Conservation (phyloP, 2,797 vertebrate species). For the Hybognathus amarus region DNA sequence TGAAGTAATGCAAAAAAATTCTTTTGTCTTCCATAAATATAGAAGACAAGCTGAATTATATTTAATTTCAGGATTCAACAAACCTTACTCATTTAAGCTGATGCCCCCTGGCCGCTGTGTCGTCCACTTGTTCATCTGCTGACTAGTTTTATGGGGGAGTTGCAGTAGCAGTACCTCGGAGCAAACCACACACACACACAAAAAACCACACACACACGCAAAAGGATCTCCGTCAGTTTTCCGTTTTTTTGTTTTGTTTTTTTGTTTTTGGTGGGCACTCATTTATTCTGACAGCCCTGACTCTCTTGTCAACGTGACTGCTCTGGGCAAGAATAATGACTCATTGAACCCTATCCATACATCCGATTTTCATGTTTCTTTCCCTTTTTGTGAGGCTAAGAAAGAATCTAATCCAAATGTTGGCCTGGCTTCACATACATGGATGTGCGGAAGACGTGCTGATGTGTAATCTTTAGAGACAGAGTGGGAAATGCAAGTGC, state of each 20-base stretch:
- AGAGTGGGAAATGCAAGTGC: background rate
- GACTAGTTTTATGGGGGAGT: background rate
- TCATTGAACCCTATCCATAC: conserved; percentile 19
- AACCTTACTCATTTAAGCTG: conserved; percentile 1
- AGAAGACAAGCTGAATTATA: background rate
- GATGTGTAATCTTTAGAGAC: background rate
- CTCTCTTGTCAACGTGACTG: conserved; percentile 18
- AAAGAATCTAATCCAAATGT: background rate
- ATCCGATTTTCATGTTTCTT: background rate
- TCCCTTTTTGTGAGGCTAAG: background rate
- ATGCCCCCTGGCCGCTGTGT: background rate
- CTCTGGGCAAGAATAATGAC: conserved; percentile 16
- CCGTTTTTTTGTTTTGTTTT: background rate
- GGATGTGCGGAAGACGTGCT: background rate
- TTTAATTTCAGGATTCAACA: conserved; percentile 2
- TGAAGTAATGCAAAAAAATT: conserved; percentile 30
- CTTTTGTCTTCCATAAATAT: conserved; percentile 6
- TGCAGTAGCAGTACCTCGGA: background rate
- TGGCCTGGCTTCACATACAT: background rate
- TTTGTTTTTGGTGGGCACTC: background rate
- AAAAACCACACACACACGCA: background rate
- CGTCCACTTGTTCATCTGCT: background rate
- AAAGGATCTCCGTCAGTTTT: background rate
- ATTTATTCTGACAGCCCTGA: conserved; percentile 32
- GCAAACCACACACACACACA: background rate